Evolutionary conservation across 2,113 vertebrate species (phyloP).

Genomic region (Phaetusa simplex): DNA sequence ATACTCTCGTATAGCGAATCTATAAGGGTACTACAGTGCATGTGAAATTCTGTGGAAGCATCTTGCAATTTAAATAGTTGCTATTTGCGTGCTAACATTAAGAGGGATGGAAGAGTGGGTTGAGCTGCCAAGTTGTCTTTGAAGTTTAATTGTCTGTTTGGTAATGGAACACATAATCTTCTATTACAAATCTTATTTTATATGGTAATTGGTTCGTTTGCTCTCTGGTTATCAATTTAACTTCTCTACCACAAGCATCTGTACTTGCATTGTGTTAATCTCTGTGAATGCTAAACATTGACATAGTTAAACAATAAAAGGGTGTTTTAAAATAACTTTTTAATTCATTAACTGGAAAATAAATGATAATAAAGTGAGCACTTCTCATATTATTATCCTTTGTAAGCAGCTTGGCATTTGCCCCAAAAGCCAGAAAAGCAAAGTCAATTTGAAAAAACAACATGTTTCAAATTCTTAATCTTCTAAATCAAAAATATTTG

Average conservation of each 20-base stretch:
- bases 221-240: constrained; percentile 68
- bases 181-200: constrained; percentile 63
- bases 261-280: constrained; percentile 60
- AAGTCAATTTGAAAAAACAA: not conserved
- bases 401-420: constrained; percentile 11
- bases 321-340: constrained; percentile 46
- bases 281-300: constrained; percentile 25
- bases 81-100: not conserved
- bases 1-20: not conserved
- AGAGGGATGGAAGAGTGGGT: constrained; percentile 9
- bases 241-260: constrained; percentile 67
- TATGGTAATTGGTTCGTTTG: constrained; percentile 71
- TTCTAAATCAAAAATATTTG: not conserved
- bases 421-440: not conserved
- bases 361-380: constrained; percentile 10
- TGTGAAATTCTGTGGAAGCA: constrained; percentile 6
- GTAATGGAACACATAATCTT: constrained; percentile 57
- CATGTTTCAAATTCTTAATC: not conserved
- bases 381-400: not conserved
- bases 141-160: constrained; percentile 73
- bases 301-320: constrained; percentile 27
- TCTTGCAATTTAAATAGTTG: constrained; percentile 37
- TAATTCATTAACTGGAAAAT: constrained; percentile 53
- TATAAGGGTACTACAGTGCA: not conserved
- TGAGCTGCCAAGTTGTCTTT: constrained; percentile 57